Base-by-base conservation (phyloP, 1,140 invertebrate genomes). In the Micrasema longulum region DNA sequence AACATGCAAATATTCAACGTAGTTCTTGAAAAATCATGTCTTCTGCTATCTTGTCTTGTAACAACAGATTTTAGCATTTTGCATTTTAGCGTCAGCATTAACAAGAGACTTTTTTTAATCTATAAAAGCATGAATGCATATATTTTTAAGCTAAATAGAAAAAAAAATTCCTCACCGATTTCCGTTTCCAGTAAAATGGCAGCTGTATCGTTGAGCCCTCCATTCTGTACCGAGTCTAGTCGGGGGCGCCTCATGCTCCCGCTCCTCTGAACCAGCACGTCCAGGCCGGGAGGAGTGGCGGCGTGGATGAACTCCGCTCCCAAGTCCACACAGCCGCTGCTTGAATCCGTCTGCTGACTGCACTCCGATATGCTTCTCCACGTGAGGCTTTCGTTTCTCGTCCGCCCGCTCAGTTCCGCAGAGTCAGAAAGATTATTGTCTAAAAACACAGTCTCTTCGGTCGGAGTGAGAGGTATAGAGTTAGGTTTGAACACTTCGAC, bases 301-400 rank as follows among this genome's bases (percentile, higher is more conserved):
- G 57, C 41, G 36, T 45, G 45, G 41, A 65, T 70, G 65, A 75
- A 48, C 62, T 75, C 75, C 36, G 78, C 80, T 11, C 77, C 77
- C n/a, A 83, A 76, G 55, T 83, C 83, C 73, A 84, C 82, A 10
- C 73, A 76, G 0, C 82, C 82, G 23, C 79, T 81, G 4, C 80
- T 83, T 16, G 83, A 84, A 52, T 74, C 71, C 50, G 75, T 77
- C 41, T 84, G 83, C 75, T 84, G 83, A 76, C 81, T 82, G 0
- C 82, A 83, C 53, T 85, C 83, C 0, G 83, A 85, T 50, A 84
- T 76, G 1, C 82, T 84, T 0, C 83, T 77, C 81, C 82, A 84
- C 0, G 81, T 83, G 63, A 84, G 82, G 73, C 70, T 75, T 14
- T 75, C 74, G 22, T 70, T 69, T 14, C 74, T 43, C 1, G 48